A percentile compares a stretch with the other conserved stretches of the same genome.
Conservation (phyloP, 1,140 invertebrate species). For the Nasonia vitripennis region DNA sequence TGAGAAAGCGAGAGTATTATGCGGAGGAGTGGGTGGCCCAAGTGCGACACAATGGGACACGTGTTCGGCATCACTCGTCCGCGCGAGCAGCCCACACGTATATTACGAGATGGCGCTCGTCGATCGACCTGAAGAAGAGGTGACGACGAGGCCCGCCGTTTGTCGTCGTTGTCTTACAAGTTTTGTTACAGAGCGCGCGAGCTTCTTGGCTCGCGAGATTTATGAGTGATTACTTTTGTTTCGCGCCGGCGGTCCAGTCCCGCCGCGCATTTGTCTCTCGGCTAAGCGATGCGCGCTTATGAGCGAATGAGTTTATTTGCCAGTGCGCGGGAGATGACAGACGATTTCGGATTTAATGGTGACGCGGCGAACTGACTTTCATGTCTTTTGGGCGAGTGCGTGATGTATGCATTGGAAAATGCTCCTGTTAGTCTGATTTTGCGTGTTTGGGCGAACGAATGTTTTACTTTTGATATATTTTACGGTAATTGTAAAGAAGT, state of each 20-base stretch:
- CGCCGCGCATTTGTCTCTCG: slow-evolving; percentile 41
- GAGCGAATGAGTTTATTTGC: background rate
- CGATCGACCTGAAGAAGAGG: slow-evolving; percentile 4
- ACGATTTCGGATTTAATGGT: background rate
- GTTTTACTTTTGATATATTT: no score
- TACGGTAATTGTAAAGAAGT: no score
- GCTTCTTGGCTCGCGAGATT: slow-evolving; percentile 34
- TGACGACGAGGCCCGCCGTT: slow-evolving; percentile 28
- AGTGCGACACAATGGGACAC: slow-evolving; percentile 46
- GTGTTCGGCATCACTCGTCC: slow-evolving; percentile 42
- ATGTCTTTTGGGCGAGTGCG: background rate
- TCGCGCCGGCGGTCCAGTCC: background rate
- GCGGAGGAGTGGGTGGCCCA: slow-evolving; percentile 41
- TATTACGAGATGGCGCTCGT: background rate
- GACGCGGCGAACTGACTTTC: background rate
- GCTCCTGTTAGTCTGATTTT: background rate
- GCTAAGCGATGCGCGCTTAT: background rate
- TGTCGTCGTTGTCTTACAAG: slow-evolving; percentile 11
- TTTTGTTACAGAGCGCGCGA: background rate
- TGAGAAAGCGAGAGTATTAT: background rate
- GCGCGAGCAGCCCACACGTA: background rate
- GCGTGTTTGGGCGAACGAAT: no score
- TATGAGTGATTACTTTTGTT: slow-evolving; percentile 49
- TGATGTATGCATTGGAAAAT: background rate
- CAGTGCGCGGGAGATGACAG: background rate